phyloP scores from a whole-genome alignment of 2,797 vertebrate genomes.

The Sebastes hubbsi region DNA sequence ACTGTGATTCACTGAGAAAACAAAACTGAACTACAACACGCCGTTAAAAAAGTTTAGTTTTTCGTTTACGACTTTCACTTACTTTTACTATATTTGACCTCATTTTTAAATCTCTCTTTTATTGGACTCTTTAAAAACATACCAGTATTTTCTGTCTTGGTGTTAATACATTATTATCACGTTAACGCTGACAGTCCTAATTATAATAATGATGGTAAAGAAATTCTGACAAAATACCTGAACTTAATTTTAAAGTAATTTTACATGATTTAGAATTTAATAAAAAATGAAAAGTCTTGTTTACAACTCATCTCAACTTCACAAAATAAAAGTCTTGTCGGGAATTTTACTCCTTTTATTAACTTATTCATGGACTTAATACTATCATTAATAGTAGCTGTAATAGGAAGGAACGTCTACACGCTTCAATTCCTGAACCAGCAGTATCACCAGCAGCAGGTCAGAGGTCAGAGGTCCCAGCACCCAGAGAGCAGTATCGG shows the following conservation, averaged over 20 bases:
- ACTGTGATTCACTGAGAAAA: background rate
- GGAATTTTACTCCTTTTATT: too few relatives aligned
- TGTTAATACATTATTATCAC: too few relatives aligned
- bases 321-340: background rate
- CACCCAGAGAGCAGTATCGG: slow-evolving; percentile 32
- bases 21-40: background rate
- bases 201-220: background rate
- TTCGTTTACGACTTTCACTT: background rate
- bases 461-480: slow-evolving; percentile 32
- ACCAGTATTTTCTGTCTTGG: background rate
- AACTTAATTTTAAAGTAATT: background rate
- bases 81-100: background rate
- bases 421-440: background rate
- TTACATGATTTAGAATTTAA: background rate
- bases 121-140: background rate
- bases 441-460: slow-evolving; percentile 6
- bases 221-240: background rate
- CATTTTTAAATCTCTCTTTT: background rate
- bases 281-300: background rate
- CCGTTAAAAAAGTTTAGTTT: background rate
- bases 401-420: background rate
- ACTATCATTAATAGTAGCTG: background rate
- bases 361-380: too few relatives aligned
- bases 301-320: background rate
- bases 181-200: too few relatives aligned